A percentile compares a stretch with the other conserved stretches of the same genome.
These are phyloP conservation scores for Anthrax anthrax DNA, from an alignment of 2,888 invertebrate species.

Conservation along the genomic window DNA sequence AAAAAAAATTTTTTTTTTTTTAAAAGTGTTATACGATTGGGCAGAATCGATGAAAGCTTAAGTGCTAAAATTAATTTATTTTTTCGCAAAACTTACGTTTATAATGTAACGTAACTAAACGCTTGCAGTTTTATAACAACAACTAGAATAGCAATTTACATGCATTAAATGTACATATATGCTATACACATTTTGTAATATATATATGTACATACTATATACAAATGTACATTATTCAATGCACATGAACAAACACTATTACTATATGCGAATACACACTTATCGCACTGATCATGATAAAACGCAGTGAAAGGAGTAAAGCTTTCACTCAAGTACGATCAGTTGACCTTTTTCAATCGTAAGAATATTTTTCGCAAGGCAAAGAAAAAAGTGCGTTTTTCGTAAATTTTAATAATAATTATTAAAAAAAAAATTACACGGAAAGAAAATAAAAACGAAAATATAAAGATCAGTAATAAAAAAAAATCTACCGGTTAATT, in stretches of 20 bases:
- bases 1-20: not conserved
- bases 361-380: no score
- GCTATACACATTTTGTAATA: no score
- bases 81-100: constrained; percentile 3
- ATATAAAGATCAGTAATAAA: no score
- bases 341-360: not conserved
- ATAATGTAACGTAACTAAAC: no score
- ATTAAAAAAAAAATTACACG: no score
- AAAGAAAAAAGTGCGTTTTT: no score
- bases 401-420: no score
- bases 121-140: not conserved
- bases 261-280: not conserved
- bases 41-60: constrained; percentile 1
- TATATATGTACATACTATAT: no score
- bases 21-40: constrained; percentile 3
- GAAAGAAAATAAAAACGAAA: no score
- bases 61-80: constrained; percentile 9
- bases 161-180: no score
- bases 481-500: no score
- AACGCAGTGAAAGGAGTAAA: constrained; percentile 16
- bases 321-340: constrained; percentile 13
- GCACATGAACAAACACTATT: not conserved
- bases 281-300: constrained; percentile 5
- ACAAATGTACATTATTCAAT: no score
- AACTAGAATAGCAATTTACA: not conserved